Conservation (phyloP, 92 coral and sea anemone genomes). For the Micromussa lordhowensis region DNA sequence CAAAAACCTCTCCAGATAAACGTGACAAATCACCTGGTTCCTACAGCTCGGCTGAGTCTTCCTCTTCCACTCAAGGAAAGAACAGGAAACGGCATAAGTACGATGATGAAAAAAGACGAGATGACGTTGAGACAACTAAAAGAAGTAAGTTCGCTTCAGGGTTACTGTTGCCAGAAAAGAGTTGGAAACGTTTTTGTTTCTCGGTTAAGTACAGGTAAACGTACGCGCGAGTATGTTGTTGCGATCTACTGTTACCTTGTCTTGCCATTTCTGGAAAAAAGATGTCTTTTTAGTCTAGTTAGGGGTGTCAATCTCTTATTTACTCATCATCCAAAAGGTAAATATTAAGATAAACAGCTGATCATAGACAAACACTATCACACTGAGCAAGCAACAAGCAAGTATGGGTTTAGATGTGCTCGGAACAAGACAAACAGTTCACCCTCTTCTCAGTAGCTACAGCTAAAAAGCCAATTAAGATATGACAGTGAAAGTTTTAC, state of each 20-base stretch:
- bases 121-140: not conserved
- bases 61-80: not conserved
- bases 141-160: conserved; percentile 10
- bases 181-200: not conserved
- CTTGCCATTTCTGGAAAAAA: no score
- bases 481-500: not conserved
- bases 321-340: no score
- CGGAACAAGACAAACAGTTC: no score
- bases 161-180: not conserved
- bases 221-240: no score
- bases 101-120: not conserved
- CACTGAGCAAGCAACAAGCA: no score
- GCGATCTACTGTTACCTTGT: no score
- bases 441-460: not conserved
- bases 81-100: conserved; percentile 20
- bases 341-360: no score
- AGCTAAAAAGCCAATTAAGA: not conserved
- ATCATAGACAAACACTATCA: no score
- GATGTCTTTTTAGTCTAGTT: no score
- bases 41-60: not conserved
- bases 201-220: no score
- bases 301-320: no score
- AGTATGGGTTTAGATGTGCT: no score
- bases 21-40: not conserved
- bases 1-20: conserved; percentile 7